Base-by-base conservation (phyloP, 2,888 invertebrate species). In the Drosophila tanythrix region DNA sequence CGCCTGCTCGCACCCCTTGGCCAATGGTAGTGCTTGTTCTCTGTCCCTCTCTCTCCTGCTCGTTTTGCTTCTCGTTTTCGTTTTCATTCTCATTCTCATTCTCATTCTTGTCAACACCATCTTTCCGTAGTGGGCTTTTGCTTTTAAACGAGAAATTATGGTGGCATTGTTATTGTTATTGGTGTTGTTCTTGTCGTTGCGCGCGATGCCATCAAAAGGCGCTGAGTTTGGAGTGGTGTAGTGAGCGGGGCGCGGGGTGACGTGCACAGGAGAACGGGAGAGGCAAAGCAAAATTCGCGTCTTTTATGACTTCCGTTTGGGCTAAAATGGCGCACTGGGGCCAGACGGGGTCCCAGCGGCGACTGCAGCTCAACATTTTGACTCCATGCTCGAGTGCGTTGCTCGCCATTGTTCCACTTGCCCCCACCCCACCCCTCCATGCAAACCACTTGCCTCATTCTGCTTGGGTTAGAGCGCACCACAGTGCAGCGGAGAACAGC, bases 251-350 rank as follows among this genome's bases (percentile, higher is more conserved):
- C 6, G 48, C 10, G 11, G 40, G 21, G 15, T 21, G 46, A 46
- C 46, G 46, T 46, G 46, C 46, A 13, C 31, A 3, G 15, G 27
- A 2, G n/a, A 18, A 8, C 27, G 1, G 33, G 52, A 33, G 55
- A 15, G 71, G 52, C 60, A 62, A 57, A 68, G 65, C 60, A 57
- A 67, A 65, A 75, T 79, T 84, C 82, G 87, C 85, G 89, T 88
- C 84, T 88, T 85, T 85, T 85, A 85, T 85, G 84, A 88, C 84
- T 85, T 85, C 84, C 84, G 84, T 81, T 85, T 79, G 87, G 87
- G 82, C 82, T 87, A 86, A 85, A 85, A 87, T 81, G 84, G 66
- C 80, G 81, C 82, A 66, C 58, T 74, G 86, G 73, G 83, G 72
- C 68, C 81, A 71, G 40, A 38, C 35, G 46, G 51, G 56, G 59